Evolutionary conservation across 2,888 invertebrate genomes (phyloP).

Genomic region (Bombylius discolor): DNA sequence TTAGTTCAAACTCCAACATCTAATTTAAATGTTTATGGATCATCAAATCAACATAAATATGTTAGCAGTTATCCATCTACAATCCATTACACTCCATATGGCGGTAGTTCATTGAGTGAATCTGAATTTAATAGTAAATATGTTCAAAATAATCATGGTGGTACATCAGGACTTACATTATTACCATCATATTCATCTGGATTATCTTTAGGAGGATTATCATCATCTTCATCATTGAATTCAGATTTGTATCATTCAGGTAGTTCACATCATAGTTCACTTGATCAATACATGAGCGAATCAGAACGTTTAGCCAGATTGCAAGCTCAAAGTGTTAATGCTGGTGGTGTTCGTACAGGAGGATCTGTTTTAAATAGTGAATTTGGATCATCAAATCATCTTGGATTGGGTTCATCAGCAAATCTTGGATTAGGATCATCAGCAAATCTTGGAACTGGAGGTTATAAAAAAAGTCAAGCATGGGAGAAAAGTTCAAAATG

Average conservation of each 20-base stretch:
- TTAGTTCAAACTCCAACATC: slow-evolving; percentile 4
- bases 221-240: background rate
- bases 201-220: background rate
- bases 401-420: background rate
- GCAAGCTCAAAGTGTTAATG: slow-evolving; percentile 23
- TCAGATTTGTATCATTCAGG: background rate
- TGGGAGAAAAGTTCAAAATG: slow-evolving; percentile 37
- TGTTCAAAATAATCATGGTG: background rate
- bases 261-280: slow-evolving; percentile 3
- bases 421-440: background rate
- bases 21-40: slow-evolving; percentile 1
- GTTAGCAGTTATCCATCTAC: background rate
- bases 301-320: slow-evolving; percentile 28
- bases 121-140: background rate
- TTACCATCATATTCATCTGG: background rate
- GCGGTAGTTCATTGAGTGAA: background rate
- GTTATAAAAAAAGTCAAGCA: slow-evolving; percentile 27
- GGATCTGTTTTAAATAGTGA: slow-evolving; percentile 18
- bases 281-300: slow-evolving; percentile 22
- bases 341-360: slow-evolving; percentile 20
- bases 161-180: background rate
- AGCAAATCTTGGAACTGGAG: slow-evolving; percentile 10
- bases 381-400: background rate
- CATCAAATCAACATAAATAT: background rate
- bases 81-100: background rate